Percentiles rank a stretch among this genome's conserved stretches.
These are phyloP conservation scores for Notodonta ziczac DNA, from an alignment of 2,888 invertebrate species.

Conservation along the genomic window DNA sequence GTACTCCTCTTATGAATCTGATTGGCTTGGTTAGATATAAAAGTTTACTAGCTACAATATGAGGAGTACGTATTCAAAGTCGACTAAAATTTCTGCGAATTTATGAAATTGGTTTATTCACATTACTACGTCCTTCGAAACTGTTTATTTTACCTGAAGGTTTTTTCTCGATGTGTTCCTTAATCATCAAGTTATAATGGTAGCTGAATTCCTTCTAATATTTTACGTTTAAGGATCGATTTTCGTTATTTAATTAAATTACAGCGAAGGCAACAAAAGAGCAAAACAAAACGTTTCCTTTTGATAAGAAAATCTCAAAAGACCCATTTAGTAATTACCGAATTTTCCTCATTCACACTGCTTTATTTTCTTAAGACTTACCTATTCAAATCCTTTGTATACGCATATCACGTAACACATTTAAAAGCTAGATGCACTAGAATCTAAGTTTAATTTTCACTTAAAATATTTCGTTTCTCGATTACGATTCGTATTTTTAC, in stretches of 20 bases:
- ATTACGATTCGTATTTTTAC: conserved; percentile 26
- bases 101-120: too few species aligned
- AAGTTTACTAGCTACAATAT: too few species aligned
- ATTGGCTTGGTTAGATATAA: too few species aligned
- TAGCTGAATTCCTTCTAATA: neutral
- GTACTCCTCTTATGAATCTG: too few species aligned
- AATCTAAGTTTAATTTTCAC: conserved; percentile 30
- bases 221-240: neutral
- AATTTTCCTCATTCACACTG: conserved; percentile 35
- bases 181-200: too few species aligned
- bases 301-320: conserved; percentile 33
- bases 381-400: conserved; percentile 44
- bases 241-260: conserved; percentile 16
- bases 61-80: too few species aligned
- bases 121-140: too few species aligned
- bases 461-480: conserved; percentile 22
- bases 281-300: conserved; percentile 23
- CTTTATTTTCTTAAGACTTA: conserved; percentile 38
- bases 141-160: too few species aligned
- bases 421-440: conserved; percentile 36
- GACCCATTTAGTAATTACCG: conserved; percentile 39
- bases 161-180: too few species aligned
- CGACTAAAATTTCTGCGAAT: too few species aligned
- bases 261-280: conserved; percentile 24
- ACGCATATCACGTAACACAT: conserved; percentile 45